Base-by-base conservation (phyloP, 2,888 invertebrate genomes). In the Idaea aversata region DNA sequence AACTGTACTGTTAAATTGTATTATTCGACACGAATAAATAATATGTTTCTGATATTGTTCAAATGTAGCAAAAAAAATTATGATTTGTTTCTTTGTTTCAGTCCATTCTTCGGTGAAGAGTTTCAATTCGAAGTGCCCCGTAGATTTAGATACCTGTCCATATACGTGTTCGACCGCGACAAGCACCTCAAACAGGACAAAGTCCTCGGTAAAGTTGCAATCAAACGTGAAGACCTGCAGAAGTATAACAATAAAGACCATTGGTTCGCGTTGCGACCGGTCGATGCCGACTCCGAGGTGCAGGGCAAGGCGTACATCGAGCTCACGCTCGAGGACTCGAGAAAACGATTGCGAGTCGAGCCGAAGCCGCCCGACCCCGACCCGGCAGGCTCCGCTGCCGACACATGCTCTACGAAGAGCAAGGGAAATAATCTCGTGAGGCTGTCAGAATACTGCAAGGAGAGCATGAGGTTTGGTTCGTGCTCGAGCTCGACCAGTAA, bases 81-180 rank as follows among this genome's bases (percentile, higher is more conserved):
- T 36, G 61, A 16, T 4, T 35, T 60, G 15, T 7, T 74, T 70
- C 64, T 75, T 86, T 78, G 78, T 95, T 94, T 75, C 88, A 96
- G 96, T 86, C 98, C 98, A 74, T 98, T 98, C 90, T 98, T 97
- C 88, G 97, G 97, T 70, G 98, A 98, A 86, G 98, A 98, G 88
- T 98, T 97, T 92, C 97, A 97, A 87, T 98, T 98, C 85, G 97
- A 98, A 88, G 97, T 98, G 75, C 98, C 98, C 63, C 94, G 97
- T 78, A 95, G 96, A 87, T 98, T 98, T 92, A 95, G 98, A 77
- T 97, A 96, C 90, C 94, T 98, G 69, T 97, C 97, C 74, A 95
- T 98, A 78, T 98, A 97, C 90, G 95, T 98, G 78, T 97, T 96
- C 91, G 98, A 98, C 86, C 94, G 97, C 74, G 97, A 97, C 88